phyloP scores from a whole-genome alignment of 2,113 vertebrate species.

The Gila orcuttii region DNA sequence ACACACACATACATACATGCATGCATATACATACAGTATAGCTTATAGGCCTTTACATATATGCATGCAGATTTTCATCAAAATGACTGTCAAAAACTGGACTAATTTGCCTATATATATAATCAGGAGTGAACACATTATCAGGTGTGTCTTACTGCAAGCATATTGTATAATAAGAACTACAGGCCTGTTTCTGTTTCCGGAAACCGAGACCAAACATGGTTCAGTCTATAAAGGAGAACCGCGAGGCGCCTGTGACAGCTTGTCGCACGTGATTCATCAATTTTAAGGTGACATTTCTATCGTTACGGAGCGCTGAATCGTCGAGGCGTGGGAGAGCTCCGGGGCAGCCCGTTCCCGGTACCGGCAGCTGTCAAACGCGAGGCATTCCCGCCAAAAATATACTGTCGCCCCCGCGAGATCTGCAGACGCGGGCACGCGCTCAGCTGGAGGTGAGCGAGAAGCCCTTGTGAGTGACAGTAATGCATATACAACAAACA shows the following conservation, averaged over 20 bases:
- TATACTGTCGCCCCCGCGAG: conserved; percentile 25
- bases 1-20: too few species aligned
- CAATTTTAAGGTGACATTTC: background rate
- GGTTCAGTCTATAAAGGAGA: background rate
- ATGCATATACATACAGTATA: too few species aligned
- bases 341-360: conserved; percentile 40
- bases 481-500: background rate
- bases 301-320: background rate
- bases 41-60: background rate
- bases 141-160: too few species aligned
- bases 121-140: too few species aligned
- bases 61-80: background rate
- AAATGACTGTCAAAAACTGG: too few species aligned
- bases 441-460: background rate
- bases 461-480: background rate
- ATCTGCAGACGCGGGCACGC: background rate
- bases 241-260: background rate
- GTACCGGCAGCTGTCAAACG: conserved; percentile 33
- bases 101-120: too few species aligned
- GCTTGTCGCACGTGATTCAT: conserved; percentile 36
- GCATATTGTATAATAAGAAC: background rate
- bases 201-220: conserved; percentile 51
- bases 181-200: background rate
- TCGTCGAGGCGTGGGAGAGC: conserved; percentile 38
- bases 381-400: conserved; percentile 47